These are phyloP conservation scores for Lycia hirtaria DNA, from an alignment of 2,888 invertebrate species.

Conservation along the genomic window DNA sequence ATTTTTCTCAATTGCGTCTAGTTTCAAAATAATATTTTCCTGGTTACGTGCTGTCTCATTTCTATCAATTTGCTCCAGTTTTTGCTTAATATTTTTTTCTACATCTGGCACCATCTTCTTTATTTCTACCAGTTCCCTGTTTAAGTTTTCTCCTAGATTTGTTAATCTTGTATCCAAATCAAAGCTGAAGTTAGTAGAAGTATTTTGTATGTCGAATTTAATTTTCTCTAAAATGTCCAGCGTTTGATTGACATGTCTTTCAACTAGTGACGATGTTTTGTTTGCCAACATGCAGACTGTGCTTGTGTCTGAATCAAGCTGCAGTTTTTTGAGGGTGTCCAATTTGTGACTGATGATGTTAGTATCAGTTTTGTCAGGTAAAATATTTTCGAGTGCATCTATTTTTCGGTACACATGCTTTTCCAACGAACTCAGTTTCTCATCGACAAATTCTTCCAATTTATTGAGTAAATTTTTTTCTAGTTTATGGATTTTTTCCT, in stretches of 20 bases:
- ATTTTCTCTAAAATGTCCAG: not conserved
- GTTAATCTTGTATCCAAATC: not conserved
- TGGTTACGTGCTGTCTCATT: not conserved
- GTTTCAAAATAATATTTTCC: not conserved
- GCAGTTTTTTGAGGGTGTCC: not conserved
- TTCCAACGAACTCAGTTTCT: not conserved
- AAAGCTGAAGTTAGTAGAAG: not conserved
- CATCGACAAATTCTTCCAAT: not conserved
- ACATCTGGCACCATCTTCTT: not conserved
- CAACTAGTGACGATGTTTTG: not conserved
- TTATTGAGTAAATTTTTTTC: not conserved
- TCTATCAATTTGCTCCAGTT: not conserved
- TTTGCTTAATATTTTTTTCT: not conserved
- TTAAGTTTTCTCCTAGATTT: not conserved
- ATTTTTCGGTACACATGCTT: not conserved
- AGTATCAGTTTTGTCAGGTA: not conserved
- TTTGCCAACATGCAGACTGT: not conserved
- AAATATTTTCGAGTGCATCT: not conserved
- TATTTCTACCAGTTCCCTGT: not conserved
- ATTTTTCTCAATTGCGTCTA: not conserved
- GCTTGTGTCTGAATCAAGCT: not conserved
- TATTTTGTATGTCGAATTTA: not conserved
- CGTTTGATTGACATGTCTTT: not conserved
- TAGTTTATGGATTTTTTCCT: not conserved
- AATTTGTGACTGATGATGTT: not conserved